Base-by-base conservation (phyloP, 2,888 invertebrate genomes). In the Callosobruchus maculatus region DNA sequence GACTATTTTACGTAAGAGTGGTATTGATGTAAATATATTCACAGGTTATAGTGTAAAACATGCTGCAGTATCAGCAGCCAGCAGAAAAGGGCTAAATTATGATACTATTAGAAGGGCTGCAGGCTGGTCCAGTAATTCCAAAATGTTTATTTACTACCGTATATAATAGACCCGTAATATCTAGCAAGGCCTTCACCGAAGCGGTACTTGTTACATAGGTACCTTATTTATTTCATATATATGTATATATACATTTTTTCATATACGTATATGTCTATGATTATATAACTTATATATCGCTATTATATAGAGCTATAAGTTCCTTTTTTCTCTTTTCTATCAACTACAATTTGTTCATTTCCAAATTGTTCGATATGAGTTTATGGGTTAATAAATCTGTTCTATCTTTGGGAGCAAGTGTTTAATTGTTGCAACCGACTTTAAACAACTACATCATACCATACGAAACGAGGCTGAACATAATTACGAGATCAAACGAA, bases 121-220 rank as follows among this genome's bases (percentile, higher is more conserved):
- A 0, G 70, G 73, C 13, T 73, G 73, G 73, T 70, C 67, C 1
- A 18, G 22, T 21, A 7, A 73, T 7, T 22, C 73, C 9, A 49
- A 20, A 22, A 73, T 69, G n/a, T 73, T 73, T n/a, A n/a, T n/a
- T n/a, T 49, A 70, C 73, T 2, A 66, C 21, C 49, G 68, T 73
- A 18, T 73, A 73, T 20, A 66, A 73, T 18, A 49, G 73, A 13
- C 73, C 73, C 22, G n/a, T 71, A 9, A 67, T 49, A 4, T n/a
- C 21, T 7, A 13, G 20, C 2, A 21, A 22, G 4, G 20, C 30
- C 18, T 71, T 71, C 49, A 49, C 71, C 5, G 49, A 71, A n/a
- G 71, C 71, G 0, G 21, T 71, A 2, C 49, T 71, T 22, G 20
- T 20, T 30, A 5, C 49, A 20, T 31, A 71, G 49, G 22, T n/a